Conservation (phyloP, 2,888 invertebrate species). For the Thumatha senex region DNA sequence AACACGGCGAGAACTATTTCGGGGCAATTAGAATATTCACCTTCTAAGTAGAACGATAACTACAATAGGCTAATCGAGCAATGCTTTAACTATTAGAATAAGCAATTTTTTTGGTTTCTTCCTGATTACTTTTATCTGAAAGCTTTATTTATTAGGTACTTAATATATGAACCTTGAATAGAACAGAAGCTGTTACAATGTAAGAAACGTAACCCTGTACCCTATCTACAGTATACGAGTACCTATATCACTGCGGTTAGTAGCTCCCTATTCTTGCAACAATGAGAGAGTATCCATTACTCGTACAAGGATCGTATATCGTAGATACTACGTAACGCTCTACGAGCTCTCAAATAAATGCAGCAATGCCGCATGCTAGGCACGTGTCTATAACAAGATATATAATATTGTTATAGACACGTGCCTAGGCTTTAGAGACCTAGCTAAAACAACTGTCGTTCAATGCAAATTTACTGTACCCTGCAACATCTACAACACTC, state of each 20-base stretch:
- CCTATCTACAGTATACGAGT: too few species aligned
- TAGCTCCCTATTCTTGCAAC: slow-evolving; percentile 50
- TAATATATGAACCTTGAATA: too few species aligned
- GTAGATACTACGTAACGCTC: slow-evolving; percentile 35
- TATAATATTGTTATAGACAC: slow-evolving; percentile 29
- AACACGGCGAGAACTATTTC: too few species aligned
- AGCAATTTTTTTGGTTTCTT: too few species aligned
- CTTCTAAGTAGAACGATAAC: too few species aligned
- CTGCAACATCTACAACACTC: background rate
- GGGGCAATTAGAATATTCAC: too few species aligned
- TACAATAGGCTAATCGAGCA: too few species aligned
- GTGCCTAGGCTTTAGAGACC: slow-evolving; percentile 14
- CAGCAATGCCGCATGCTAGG: too few species aligned
- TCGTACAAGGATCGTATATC: slow-evolving; percentile 59
- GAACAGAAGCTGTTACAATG: slow-evolving; percentile 19
- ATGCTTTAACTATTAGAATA: too few species aligned
- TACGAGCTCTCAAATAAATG: slow-evolving; percentile 20
- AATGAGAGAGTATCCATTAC: slow-evolving; percentile 67
- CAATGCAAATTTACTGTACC: slow-evolving; percentile 1
- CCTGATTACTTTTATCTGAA: too few species aligned
- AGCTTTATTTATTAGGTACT: too few species aligned
- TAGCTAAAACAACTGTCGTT: slow-evolving; percentile 9
- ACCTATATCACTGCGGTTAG: slow-evolving; percentile 18
- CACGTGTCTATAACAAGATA: too few species aligned
- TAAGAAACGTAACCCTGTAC: slow-evolving; percentile 17